Evolutionary conservation across 2,888 invertebrate genomes (phyloP).

Genomic region (Ophion costatus): DNA sequence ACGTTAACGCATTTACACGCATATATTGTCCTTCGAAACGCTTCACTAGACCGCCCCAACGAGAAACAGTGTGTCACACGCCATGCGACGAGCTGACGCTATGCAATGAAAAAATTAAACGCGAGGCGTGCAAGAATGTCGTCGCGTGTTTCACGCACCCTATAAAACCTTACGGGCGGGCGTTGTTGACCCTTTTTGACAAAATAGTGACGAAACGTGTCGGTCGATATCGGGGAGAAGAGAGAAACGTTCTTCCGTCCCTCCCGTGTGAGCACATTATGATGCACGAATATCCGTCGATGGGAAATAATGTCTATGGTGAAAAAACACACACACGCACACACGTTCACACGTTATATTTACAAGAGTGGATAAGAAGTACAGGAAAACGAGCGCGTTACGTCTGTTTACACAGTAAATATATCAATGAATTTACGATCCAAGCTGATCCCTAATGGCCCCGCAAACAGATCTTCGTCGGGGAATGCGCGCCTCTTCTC

Average conservation of each 20-base stretch:
- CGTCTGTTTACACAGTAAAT: constrained; percentile 80
- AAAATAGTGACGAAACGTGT: too few relatives aligned
- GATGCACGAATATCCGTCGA: constrained; percentile 5
- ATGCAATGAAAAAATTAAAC: too few relatives aligned
- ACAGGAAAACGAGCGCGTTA: constrained; percentile 58
- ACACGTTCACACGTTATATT: background rate
- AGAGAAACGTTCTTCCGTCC: too few relatives aligned
- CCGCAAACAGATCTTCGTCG: constrained; percentile 80
- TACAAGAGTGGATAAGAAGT: constrained; percentile 10
- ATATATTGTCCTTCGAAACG: too few relatives aligned
- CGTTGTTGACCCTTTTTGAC: too few relatives aligned
- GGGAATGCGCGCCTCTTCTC: constrained; percentile 73
- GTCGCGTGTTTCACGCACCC: too few relatives aligned
- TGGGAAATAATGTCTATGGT: background rate
- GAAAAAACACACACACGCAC: too few relatives aligned
- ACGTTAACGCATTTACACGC: too few relatives aligned
- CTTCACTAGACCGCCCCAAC: background rate
- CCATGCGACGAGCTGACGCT: too few relatives aligned
- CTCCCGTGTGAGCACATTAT: constrained; percentile 12
- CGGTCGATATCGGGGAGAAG: too few relatives aligned
- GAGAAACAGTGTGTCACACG: background rate
- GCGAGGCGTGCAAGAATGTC: too few relatives aligned
- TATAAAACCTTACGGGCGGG: too few relatives aligned
- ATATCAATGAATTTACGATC: constrained; percentile 83
- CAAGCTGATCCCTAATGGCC: constrained; percentile 80